Evolutionary conservation across 2,888 invertebrate species (phyloP).

Genomic region (Heteromyza rotundicornis): DNA sequence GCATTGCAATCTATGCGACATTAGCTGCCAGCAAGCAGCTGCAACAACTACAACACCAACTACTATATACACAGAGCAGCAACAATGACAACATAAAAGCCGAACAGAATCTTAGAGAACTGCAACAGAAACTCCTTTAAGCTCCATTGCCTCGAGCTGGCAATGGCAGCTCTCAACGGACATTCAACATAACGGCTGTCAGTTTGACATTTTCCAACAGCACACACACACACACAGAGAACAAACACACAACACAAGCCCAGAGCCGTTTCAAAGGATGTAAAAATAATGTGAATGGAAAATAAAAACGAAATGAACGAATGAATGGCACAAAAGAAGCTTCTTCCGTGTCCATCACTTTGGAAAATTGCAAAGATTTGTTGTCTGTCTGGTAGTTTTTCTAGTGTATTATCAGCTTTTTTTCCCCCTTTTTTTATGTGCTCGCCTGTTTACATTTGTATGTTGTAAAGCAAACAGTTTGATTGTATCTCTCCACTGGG

Average conservation of each 20-base stretch:
- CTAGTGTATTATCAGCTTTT: neutral
- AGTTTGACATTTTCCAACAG: neutral
- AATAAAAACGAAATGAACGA: neutral
- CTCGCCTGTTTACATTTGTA: neutral
- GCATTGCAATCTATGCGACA: constrained; percentile 11
- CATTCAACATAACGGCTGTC: constrained; percentile 4
- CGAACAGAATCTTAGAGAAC: neutral
- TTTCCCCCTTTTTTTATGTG: neutral
- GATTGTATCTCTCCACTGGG: no score
- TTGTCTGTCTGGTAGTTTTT: constrained; percentile 8
- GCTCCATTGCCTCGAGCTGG: neutral
- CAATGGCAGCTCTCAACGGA: neutral
- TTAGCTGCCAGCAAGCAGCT: neutral
- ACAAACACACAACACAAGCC: no score
- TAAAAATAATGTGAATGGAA: neutral
- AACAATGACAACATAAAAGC: neutral
- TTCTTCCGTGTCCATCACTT: constrained; percentile 20
- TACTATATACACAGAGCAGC: neutral
- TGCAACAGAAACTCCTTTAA: neutral
- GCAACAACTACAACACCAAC: neutral
- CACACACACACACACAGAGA: no score
- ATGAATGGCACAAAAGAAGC: neutral
- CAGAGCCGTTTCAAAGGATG: no score
- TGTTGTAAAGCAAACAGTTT: neutral
- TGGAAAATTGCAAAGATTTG: constrained; percentile 22